Evolutionary conservation across 2,888 invertebrate genomes (phyloP).

Genomic region (Lacanobia wlatinum): DNA sequence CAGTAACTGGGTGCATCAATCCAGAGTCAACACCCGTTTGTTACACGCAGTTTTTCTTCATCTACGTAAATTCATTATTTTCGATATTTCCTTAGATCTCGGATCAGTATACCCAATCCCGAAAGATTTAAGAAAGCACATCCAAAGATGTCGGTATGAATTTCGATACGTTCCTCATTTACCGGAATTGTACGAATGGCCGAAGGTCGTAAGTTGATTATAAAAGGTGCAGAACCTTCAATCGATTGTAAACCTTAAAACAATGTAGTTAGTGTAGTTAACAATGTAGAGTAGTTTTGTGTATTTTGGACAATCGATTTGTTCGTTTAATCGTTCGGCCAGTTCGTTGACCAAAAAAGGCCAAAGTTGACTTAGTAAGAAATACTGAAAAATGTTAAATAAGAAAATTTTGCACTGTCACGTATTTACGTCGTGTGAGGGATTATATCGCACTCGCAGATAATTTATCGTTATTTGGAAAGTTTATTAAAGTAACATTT

Average conservation of each 20-base stretch:
- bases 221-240: slow-evolving; percentile 42
- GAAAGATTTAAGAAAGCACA: slow-evolving; percentile 87
- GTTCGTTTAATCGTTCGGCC: neutral
- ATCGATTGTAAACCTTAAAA: slow-evolving; percentile 19
- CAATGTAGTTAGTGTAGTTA: neutral
- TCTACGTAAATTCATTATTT: neutral
- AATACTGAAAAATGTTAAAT: neutral
- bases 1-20: too few species aligned
- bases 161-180: slow-evolving; percentile 64
- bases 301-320: neutral
- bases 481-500: too few species aligned
- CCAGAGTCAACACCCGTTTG: too few species aligned
- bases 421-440: neutral
- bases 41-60: too few species aligned
- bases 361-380: neutral
- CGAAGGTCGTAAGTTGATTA: slow-evolving; percentile 58
- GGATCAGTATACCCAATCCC: slow-evolving; percentile 92
- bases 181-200: slow-evolving; percentile 70
- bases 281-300: slow-evolving; percentile 34
- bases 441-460: too few species aligned
- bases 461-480: too few species aligned
- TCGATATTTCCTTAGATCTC: slow-evolving; percentile 78
- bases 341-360: too few species aligned
- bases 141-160: slow-evolving; percentile 80
- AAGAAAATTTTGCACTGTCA: neutral